Conservation (phyloP, 2,888 invertebrate species). For the Napeogenes inachia region DNA sequence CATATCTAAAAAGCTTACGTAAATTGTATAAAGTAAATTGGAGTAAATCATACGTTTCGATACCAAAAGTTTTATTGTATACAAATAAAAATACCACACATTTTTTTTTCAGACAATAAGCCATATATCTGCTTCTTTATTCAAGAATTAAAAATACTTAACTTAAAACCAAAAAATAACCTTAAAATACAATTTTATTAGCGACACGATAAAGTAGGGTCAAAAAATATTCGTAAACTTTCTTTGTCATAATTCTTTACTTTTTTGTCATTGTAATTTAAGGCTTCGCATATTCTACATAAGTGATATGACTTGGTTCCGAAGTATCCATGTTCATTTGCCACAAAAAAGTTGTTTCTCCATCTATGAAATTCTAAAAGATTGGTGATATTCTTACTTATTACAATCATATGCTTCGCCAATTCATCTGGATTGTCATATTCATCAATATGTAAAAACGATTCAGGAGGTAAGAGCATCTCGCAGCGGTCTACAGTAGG, state of each 20-base stretch:
- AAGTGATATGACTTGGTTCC: conserved; percentile 77
- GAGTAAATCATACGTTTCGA: too few species aligned
- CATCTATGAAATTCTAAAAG: conserved; percentile 74
- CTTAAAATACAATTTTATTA: not conserved
- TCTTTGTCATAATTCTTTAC: conserved; percentile 42
- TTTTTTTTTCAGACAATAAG: too few species aligned
- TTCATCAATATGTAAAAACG: conserved; percentile 79
- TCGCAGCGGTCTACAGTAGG: conserved; percentile 66
- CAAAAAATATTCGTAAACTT: conserved; percentile 42
- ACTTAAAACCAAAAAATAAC: too few species aligned
- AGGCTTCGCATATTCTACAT: conserved; percentile 82
- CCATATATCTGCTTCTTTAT: too few species aligned
- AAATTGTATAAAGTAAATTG: too few species aligned
- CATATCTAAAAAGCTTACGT: too few species aligned
- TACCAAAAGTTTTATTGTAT: too few species aligned
- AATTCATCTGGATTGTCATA: conserved; percentile 69
- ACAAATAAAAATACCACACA: too few species aligned
- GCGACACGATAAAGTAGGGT: conserved; percentile 31
- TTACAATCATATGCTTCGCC: conserved; percentile 68
- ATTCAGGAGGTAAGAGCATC: conserved; percentile 78
- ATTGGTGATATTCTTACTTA: conserved; percentile 57
- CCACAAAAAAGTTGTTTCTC: conserved; percentile 75
- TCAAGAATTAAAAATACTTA: too few species aligned
- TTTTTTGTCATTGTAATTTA: conserved; percentile 75
- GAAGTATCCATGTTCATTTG: conserved; percentile 84